Base-by-base conservation (phyloP, 2,888 invertebrate species). In the Carcina quercana region DNA sequence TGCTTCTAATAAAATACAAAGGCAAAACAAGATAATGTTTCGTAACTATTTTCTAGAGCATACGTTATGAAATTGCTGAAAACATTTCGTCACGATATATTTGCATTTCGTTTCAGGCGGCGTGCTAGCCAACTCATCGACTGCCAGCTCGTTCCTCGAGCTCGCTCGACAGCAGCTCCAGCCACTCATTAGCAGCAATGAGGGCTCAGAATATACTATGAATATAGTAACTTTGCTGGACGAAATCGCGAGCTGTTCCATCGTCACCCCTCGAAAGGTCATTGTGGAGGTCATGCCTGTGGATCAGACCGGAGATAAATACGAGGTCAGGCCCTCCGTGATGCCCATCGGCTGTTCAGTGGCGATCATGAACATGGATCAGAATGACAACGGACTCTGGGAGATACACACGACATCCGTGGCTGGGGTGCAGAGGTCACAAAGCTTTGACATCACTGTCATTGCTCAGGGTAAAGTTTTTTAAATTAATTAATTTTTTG, bases 311-410 rank as follows among this genome's bases (percentile, higher is more conserved):
- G 37, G 42, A 10, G 47, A 50, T 0, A 53, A 49, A 28, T 42
- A 38, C 17, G 26, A 30, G 21, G 28, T 49, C 5, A n/a, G 33
- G 13, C 27, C 30, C 10, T 36, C 38, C 5, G n/a, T 8, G 4
- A 7, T 6, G 2, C 13, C 8, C 6, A 7, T 13, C 6, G 25
- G 13, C 7, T 30, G 30, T 13, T 15, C 22, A 6, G 25, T 30
- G 3, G n/a, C n/a, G 13, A 10, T 30, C 15, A 5, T 6, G 4
- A 12, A 25, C 6, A 25, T n/a, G 15, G 22, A 8, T 8, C 6
- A 7, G 2, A 15, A 14, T 1, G 30, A 60, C 29, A 34, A 24
- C 8, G 61, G 61, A 1, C 2, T 48, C 2, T 62, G 61, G 61
- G 46, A 40, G 1, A 19, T 53, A 11, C 31, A 22, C 4, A 36